phyloP scores from a whole-genome alignment of 2,888 invertebrate species.

The Oscheius sp. region DNA sequence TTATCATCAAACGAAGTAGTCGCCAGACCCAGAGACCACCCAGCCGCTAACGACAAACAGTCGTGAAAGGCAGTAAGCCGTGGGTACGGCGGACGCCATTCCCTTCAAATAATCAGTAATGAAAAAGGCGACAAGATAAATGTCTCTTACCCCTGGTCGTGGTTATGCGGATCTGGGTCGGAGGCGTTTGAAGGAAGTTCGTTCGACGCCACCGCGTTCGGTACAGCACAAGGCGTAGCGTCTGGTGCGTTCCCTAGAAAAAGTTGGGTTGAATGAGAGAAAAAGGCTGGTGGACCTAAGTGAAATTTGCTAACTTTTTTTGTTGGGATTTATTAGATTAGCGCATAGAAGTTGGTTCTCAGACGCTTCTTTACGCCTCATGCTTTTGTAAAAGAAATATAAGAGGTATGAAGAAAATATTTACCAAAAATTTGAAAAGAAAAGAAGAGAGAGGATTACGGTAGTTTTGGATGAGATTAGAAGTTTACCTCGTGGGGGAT shows the following conservation, averaged over 20 bases:
- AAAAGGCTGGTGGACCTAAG: no score
- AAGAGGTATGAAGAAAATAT: no score
- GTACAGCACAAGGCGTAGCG: slow-evolving; percentile 36
- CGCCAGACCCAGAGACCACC: slow-evolving; percentile 62
- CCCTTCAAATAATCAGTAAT: slow-evolving; percentile 46
- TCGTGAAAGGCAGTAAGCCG: slow-evolving; percentile 67
- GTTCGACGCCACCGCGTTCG: slow-evolving; percentile 34
- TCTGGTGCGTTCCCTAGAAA: slow-evolving; percentile 44
- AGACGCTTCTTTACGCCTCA: no score
- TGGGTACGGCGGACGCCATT: slow-evolving; percentile 68
- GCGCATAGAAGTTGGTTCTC: no score
- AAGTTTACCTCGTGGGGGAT: no score
- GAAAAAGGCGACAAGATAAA: no score
- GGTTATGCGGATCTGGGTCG: slow-evolving; percentile 42
- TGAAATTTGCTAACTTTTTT: no score
- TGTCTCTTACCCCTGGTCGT: slow-evolving; percentile 1
- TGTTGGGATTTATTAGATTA: no score
- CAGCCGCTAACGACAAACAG: slow-evolving; percentile 65
- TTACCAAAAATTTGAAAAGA: no score
- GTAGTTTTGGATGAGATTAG: no score
- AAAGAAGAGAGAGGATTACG: no score
- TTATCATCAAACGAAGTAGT: slow-evolving; percentile 49
- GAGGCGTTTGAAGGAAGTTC: slow-evolving; percentile 53
- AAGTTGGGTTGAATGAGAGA: neutral
- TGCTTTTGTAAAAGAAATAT: no score